Base-by-base conservation (phyloP, 2,888 invertebrate species). In the Pachycephus smyrnensis region DNA sequence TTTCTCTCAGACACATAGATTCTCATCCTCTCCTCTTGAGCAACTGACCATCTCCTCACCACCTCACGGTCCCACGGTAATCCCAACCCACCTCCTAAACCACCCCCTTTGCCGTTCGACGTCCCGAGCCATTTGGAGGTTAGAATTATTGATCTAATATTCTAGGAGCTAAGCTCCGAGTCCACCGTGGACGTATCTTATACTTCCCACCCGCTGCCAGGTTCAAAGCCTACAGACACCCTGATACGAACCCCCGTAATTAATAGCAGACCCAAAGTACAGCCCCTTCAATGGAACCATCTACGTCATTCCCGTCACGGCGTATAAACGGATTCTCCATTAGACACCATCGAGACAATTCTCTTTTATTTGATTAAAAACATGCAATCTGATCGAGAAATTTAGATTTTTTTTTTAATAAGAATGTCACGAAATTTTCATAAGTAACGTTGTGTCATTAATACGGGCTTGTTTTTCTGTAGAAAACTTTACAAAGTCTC, bases 121-220 rank as follows among this genome's bases (percentile, higher is more conserved):
- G 74, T 73, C 75, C 75, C 79, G 78, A 82, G 78, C 81, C 82
- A 84, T 83, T 84, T 83, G 83, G 82, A 87, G 86, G 88, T 88
- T 88, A 89, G 88, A 91, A 90, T 90, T 91, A 91, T 91, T 90
- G 91, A 91, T 91, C 90, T 91, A 90, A 91, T 91, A 91, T 89
- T 90, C 89, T 88, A 88, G 88, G 85, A 89, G 88, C 88, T 89
- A 88, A 90, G 88, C 89, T 88, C 88, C 87, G 86, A 87, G 87
- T 86, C 83, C 84, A 84, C 85, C 83, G 82, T 83, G 84, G 84
- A 85, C 87, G 86, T 91, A 90, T 90, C 91, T 90, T 91, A 90
- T 89, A 90, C 88, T 89, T 89, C 75, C 84, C 86, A 85, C 78
- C 76, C 76, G 80, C 81, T 80, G 80, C 73, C 82, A 84, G 84